Evolutionary conservation across 2,888 invertebrate genomes (phyloP), one percentile per base, ranked within the genome.

Genomic region (Ceratothoa steindachneri): DNA sequence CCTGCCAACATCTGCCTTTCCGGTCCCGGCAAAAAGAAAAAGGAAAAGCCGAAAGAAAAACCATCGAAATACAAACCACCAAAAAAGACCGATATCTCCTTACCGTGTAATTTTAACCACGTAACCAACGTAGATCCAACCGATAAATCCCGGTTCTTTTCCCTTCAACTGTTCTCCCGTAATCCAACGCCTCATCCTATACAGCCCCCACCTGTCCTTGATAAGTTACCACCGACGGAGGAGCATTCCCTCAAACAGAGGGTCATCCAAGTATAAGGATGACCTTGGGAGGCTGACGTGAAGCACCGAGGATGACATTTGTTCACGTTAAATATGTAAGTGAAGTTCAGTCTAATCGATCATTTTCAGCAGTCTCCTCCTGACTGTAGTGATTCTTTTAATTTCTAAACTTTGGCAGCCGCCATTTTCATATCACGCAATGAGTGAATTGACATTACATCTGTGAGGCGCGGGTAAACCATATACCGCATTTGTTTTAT

Each of bases 71-170:
- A 83, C 74, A 84, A 83, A 60, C 84, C 90, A 76, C 92, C 92
- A 24, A 89, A 89, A 67, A 93, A 93, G 84, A 89, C 89, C 75
- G 91, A 92, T 84, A 93, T 93, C 81, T 92, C 92, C 66, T 89
- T 90, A 83, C 93, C 93, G 0, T 93, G 92, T 83, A 91, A 91
- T 83, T 93, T 93, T 84, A 90, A 91, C 81, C 93, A 93, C 84
- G 89, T 93, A 80, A 92, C 91, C 69, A 90, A 89, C 81, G 89
- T 93, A 64, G 90, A 91, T 77, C 86, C 88, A 52, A 88, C 88
- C 72, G 91, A 91, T 82, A 87, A 88, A 77, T 86, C 87, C 71
- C 86, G 89, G 77, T 90, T 89, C 81, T 89, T 88, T 83, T 90
- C 90, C 53, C 86, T 91, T 81, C 89, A 89, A 3, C 24, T 60